Evolutionary conservation across 2,113 vertebrate genomes (phyloP).

Genomic region (cattle (Bos taurus)): DNA sequence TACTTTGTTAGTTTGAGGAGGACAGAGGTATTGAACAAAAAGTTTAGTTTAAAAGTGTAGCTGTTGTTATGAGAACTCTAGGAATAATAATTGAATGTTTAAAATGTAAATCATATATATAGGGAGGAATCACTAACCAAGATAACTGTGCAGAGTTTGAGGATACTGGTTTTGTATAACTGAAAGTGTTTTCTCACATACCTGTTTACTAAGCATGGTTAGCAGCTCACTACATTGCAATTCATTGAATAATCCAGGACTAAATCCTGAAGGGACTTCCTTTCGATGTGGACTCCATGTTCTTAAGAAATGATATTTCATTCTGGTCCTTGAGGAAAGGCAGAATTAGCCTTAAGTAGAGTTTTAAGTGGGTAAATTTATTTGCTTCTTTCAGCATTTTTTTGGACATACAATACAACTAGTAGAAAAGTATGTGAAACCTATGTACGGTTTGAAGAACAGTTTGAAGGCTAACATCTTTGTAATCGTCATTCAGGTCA

Average conservation of each 20-base stretch:
- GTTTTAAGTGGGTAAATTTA: not conserved
- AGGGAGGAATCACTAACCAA: not conserved
- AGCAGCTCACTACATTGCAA: not conserved
- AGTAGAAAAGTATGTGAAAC: not conserved
- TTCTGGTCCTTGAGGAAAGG: not conserved
- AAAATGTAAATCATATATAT: not conserved
- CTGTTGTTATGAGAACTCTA: not conserved
- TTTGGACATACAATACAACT: not conserved
- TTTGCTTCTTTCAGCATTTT: conserved; percentile 1
- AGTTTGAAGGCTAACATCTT: conserved; percentile 4
- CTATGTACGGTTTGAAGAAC: not conserved
- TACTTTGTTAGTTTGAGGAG: not conserved
- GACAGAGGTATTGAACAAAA: not conserved
- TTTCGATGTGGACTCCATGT: not conserved
- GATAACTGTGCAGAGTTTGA: not conserved
- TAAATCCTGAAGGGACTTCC: not conserved
- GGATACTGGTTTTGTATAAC: not conserved
- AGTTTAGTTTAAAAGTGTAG: not conserved
- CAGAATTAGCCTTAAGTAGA: not conserved
- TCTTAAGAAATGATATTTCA: not conserved
- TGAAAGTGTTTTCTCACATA: not conserved
- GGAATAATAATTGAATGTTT: not conserved
- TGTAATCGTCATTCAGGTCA: not conserved
- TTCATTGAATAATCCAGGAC: not conserved
- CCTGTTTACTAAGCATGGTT: not conserved